Base-by-base conservation (phyloP, 2,888 invertebrate species). In the Netelia inedita region DNA sequence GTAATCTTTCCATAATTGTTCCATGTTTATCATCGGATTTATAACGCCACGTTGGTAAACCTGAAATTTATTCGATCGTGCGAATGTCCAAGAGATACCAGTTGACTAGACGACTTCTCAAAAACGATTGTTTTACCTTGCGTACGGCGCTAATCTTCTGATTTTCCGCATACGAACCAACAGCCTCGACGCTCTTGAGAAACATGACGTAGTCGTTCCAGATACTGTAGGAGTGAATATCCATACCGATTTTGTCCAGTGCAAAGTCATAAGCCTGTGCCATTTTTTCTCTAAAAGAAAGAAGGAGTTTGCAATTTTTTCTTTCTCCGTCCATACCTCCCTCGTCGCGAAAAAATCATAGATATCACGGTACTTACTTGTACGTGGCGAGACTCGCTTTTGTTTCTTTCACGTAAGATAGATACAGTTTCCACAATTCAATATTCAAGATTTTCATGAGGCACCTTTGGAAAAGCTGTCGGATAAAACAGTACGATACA, bases 221-320 rank as follows among this genome's bases (percentile, higher is more conserved):
- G 85, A 99, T 98, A 9, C 97, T 97, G 93, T 98, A 98, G 0
- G 99, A 98, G 94, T 98, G 98, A 89, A 99, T 97, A 92, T 99
- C 99, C 96, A 99, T 97, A 0, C 99, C 99, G 88, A 99, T 99
- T 94, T 99, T 99, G 87, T 99, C 99, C 87, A 99, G 94, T 0
- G 99, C 99, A 94, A 99, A 99, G 94, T 99, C 99, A 94, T 99
- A 99, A 0, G 99, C 99, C 94, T 99, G 99, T 0, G 99, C 99
- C 98, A 99, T 98, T 95, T 99, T 99, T 94, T 99, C 99, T 92
- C 99, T 99, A 66, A 53, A 21, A 46, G 21, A 23, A 53, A 46
- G 14, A 46, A n/a, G 5, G 19, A 46, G 11, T 53, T 61, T 41
- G 1, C 57, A 46, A 46, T 46, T 19, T 23, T 53, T 69, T 57